Base-by-base conservation (phyloP, 1,140 invertebrate species). In the Acromyrmex echinatior region DNA sequence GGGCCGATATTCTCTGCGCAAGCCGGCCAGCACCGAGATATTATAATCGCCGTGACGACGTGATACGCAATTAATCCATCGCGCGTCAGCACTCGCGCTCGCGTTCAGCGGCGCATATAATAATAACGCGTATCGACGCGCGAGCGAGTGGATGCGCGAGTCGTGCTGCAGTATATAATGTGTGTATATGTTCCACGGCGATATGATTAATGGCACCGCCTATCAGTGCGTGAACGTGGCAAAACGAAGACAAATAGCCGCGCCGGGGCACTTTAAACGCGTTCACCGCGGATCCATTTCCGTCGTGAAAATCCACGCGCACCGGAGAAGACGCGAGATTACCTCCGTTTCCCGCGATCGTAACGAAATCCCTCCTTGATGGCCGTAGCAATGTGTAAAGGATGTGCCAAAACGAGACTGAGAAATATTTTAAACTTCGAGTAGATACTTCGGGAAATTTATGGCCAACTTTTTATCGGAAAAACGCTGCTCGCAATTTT, bases 181-280 rank as follows among this genome's bases (percentile, higher is more conserved):
- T 25, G 25, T 51, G 14, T 21, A 70, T 45, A 45, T 45, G 39
- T 45, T 63, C 78, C 56, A 79, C 53, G 35, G 78, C 82, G 70
- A 68, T 53, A 89, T 93, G 93, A 93, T 93, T 93, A 93, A 93
- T 93, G 90, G 82, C 90, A 86, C 82, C 89, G 90, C 92, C 80
- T 92, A 92, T 92, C 93, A 87, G 92, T 92, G 89, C 92, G 88
- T 89, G 93, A 92, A 93, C 92, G 78, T 87, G 62, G 91, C 88
- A 94, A 93, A 93, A 93, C 92, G 92, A 93, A 92, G 91, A 94
- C 92, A 92, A 93, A 93, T 93, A 87, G 89, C 89, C 58, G 62
- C 49, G 66, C 66, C 80, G 88, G 18, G 45, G 63, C 87, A 81
- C 88, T 90, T 90, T 90, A 89, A 90, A 89, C 70, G 77, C 87